Evolutionary conservation across 2,113 vertebrate species (phyloP).

Genomic region (Corvus cornix): DNA sequence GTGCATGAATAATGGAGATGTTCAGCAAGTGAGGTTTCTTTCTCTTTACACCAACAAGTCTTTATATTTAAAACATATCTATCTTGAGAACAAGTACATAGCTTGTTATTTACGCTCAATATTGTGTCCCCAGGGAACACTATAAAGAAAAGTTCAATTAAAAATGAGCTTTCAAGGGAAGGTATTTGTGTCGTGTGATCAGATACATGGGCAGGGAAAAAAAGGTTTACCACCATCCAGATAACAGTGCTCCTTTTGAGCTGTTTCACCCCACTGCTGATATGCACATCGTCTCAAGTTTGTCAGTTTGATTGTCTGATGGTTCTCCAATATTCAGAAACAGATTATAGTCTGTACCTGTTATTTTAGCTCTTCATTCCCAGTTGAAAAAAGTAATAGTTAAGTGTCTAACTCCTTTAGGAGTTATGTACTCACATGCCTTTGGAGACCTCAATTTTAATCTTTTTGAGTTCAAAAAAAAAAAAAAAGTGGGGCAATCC

Average conservation of each 20-base stretch:
- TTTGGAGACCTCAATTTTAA: neutral
- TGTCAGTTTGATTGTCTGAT: neutral
- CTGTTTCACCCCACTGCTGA: neutral
- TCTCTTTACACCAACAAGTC: neutral
- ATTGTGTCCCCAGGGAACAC: neutral
- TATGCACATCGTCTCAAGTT: neutral
- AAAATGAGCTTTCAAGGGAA: neutral
- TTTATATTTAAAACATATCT: neutral
- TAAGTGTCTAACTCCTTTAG: neutral
- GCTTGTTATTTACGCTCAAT: neutral
- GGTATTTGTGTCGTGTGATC: neutral
- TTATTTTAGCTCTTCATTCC: neutral
- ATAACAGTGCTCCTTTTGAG: neutral
- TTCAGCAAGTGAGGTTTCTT: neutral
- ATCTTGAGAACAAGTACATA: neutral
- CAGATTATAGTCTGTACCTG: neutral
- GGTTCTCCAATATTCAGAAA: neutral
- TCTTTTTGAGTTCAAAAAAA: neutral
- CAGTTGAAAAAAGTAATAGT: neutral
- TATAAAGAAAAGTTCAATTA: neutral
- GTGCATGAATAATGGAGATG: neutral
- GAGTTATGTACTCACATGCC: neutral
- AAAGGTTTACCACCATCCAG: neutral
- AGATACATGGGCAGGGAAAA: neutral
- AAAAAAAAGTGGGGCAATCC: neutral